Base-by-base conservation (phyloP, 1,140 invertebrate genomes). In the Habropoda laboriosa region DNA sequence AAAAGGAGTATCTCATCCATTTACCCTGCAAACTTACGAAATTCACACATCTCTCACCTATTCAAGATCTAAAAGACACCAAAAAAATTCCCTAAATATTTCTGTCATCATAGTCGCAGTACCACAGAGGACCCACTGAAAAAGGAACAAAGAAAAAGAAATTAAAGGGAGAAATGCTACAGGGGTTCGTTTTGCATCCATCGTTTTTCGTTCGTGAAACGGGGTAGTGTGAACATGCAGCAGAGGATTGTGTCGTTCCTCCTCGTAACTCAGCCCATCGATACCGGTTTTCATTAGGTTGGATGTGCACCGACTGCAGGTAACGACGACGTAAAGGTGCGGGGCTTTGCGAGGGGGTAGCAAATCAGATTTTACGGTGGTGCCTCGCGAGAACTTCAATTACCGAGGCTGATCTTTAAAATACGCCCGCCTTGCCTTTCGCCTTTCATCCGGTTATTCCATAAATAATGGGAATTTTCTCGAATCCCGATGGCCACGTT, bases 341-440 rank as follows among this genome's bases (percentile, higher is more conserved):
- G 64, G n/a, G 68, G 77, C 38, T 79, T 64, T 38, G 42, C n/a
- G n/a, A 21, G 63, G 16, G 40, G 32, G 40, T 38, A 53, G 35
- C 57, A 82, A 82, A 74, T 77, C 61, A 77, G 68, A 71, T 80
- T 85, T 82, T 81, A 85, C 53, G 61, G 60, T 66, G 49, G 61
- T 38, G 60, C 38, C 32, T 70, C 55, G 53, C 58, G 63, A 53
- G 47, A 60, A 85, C 66, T 57, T 60, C 80, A 79, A 86, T 82
- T 86, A 85, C 66, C 40, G 55, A 1, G 40, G 51, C 40, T 82
- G 76, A 82, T 84, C 80, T 75, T 67, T 79, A 64, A 64, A 74
- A 79, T 81, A 73, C 63, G 60, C 66, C 71, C n/a, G 49, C 38
- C 49, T 60, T 32, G 42, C 7, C 67, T 21, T 12, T 42, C 7